phyloP scores from a whole-genome alignment of 2,888 invertebrate species.

The Hipparchia semele region DNA sequence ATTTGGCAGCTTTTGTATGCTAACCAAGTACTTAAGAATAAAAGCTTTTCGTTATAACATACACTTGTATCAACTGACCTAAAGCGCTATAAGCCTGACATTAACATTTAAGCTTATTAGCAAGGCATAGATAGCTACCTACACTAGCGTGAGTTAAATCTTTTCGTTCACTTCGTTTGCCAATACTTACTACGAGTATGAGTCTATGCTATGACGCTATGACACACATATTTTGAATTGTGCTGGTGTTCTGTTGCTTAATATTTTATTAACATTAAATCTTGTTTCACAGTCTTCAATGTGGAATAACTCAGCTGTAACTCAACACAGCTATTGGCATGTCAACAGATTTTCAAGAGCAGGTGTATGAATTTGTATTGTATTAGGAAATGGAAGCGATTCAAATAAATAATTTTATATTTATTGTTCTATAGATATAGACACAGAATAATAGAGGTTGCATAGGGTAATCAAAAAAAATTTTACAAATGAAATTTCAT shows the following conservation, averaged over 20 bases:
- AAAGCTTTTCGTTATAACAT: not conserved
- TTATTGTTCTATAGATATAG: too few relatives aligned
- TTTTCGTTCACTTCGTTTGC: not conserved
- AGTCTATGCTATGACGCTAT: slow-evolving; percentile 1
- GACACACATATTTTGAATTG: slow-evolving; percentile 17
- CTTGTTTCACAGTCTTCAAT: slow-evolving; percentile 7
- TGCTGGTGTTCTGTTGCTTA: slow-evolving; percentile 14
- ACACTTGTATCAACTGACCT: too few relatives aligned
- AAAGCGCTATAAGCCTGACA: too few relatives aligned
- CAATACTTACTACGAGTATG: not conserved
- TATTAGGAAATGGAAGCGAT: too few relatives aligned
- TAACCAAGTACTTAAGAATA: not conserved
- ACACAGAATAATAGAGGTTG: too few relatives aligned
- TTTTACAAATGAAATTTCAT: too few relatives aligned
- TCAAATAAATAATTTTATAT: too few relatives aligned
- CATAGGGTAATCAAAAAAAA: too few relatives aligned
- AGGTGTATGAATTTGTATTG: not conserved
- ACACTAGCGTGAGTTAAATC: not conserved
- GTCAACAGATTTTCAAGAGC: slow-evolving; percentile 8
- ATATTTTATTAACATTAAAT: slow-evolving; percentile 12
- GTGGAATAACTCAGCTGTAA: slow-evolving; percentile 7
- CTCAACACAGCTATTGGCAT: slow-evolving; percentile 3
- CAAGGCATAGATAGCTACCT: too few relatives aligned
- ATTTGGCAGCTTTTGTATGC: slow-evolving; percentile 16
- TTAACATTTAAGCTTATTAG: too few relatives aligned